Evolutionary conservation across 2,888 invertebrate species (phyloP).

Genomic region (Encarsia formosa): DNA sequence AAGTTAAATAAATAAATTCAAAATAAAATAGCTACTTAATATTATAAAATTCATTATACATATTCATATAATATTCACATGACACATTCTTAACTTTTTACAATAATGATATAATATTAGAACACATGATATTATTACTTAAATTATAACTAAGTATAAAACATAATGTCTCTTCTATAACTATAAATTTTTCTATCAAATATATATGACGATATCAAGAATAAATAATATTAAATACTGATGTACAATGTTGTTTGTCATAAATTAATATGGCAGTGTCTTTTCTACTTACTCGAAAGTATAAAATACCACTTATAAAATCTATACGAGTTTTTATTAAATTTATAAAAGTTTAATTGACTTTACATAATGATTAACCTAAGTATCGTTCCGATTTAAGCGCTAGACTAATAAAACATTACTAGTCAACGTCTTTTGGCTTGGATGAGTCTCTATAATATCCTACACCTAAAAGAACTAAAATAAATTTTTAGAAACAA

Average conservation of each 20-base stretch:
- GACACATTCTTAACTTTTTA: too few relatives aligned
- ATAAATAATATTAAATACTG: constrained; percentile 52
- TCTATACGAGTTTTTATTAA: constrained; percentile 13
- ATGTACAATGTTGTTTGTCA: constrained; percentile 43
- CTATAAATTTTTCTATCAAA: constrained; percentile 34
- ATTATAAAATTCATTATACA: too few relatives aligned
- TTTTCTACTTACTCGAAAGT: constrained; percentile 32
- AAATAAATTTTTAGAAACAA: too few relatives aligned
- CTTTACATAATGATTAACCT: constrained; percentile 9
- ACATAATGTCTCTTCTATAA: constrained; percentile 31
- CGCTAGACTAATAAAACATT: constrained; percentile 26
- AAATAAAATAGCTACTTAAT: too few relatives aligned
- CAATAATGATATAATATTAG: constrained; percentile 13
- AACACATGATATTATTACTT: constrained; percentile 20
- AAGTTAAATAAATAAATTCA: neutral
- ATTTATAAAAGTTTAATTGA: constrained; percentile 16
- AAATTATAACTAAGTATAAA: constrained; percentile 26
- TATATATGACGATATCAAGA: constrained; percentile 40
- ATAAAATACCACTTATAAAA: constrained; percentile 7
- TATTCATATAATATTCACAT: too few relatives aligned
- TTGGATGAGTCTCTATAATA: constrained; percentile 41
- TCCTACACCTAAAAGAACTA: too few relatives aligned
- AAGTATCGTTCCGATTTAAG: constrained; percentile 10
- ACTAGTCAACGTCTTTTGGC: constrained; percentile 49
- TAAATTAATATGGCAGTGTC: constrained; percentile 45